Conservation (phyloP, 2,113 vertebrate genomes). For the Xenopus tropicalis region UCB_Xtro_10.0 CM004450.2:76059001-76059500, state of each 20-base stretch:
- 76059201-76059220: not conserved
- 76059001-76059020: too few relatives aligned
- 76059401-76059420: constrained; percentile 23
- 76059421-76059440: constrained; percentile 28
- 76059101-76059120: not conserved
- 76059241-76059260: constrained; percentile 11
- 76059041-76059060: too few relatives aligned
- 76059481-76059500: constrained; percentile 35
- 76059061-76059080: too few relatives aligned
- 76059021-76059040: too few relatives aligned
- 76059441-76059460: constrained; percentile 38
- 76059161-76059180: not conserved
- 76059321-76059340: constrained; percentile 35
- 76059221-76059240: not conserved
- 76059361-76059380: constrained; percentile 27
- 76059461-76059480: constrained; percentile 36
- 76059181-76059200: not conserved
- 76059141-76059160: not conserved
- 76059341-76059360: constrained; percentile 33
- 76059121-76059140: not conserved
- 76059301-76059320: constrained; percentile 41
- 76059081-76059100: not conserved
- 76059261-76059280: constrained; percentile 36
- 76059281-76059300: constrained; percentile 47
- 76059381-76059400: constrained; percentile 24